Base-by-base conservation (phyloP, 2,113 vertebrate genomes). In the Vireo altiloquus region DNA sequence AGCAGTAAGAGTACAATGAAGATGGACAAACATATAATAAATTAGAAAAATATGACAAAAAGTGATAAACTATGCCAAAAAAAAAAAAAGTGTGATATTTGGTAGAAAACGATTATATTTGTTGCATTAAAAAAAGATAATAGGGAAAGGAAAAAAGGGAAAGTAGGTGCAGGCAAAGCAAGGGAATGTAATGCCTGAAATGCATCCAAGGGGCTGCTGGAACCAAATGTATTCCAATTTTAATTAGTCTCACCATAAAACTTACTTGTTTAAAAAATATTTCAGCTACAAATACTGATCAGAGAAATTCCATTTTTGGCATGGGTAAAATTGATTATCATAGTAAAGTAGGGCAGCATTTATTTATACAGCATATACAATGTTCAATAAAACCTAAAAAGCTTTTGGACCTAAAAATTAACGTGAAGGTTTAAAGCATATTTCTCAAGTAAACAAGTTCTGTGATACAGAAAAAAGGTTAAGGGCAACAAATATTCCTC, bases 241-340 rank as follows among this genome's bases (percentile, higher is more conserved):
- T 90, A 86, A 95, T 92, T 86, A 85, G 30, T 76, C 13, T 86
- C 84, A 77, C 74, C 53, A 78, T 80, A 93, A 88, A 94, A 90
- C 9, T 79, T 59, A 81, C 31, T 90, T 92, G 44, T 6, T 94
- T 70, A 56, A 95, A 96, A 96, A 74, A 23, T 35, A 78, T 28
- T 91, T 92, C 72, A 84, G 57, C 44, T 63, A n/a, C 13, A 86
- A 95, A 85, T 75, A 64, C 47, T 85, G 71, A 84, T n/a, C 46
- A 76, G 33, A 30, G n/a, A 82, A 94, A 66, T 80, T 59, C 23
- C 15, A 46, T 42, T 42, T 50, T 66, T 91, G 24, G 28, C 25
- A 64, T 25, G 31, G 23, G 10, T 30, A 94, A 94, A 92, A 81
- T 11, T n/a, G 19, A 81, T 82, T 64, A 56, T 33, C 14, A 23